Evolutionary conservation across 2,888 invertebrate species (phyloP), one percentile per base, ranked within the genome.

Genomic region (Sipha maydis): DNA sequence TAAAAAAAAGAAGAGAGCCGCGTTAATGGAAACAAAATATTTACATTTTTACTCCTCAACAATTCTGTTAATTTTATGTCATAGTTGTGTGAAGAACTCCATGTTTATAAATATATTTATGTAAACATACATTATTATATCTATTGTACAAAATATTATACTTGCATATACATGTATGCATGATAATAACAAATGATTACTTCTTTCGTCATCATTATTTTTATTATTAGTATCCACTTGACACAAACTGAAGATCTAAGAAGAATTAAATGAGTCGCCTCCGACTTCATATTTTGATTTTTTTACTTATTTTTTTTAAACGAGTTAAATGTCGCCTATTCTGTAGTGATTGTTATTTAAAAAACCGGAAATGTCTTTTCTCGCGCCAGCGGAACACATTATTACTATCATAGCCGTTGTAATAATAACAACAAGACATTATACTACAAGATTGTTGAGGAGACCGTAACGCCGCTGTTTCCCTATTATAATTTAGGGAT

Each of bases 301-400:
- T 73, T 73, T 83, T 75, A 54, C 28, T 61, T 85, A 7, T 8
- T 0, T 69, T 41, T 28, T 82, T 69, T 82, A 41, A 83, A 56
- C 21, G 75, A 83, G 73, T 83, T 77, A 67, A 85, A 78, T 78
- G 77, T 78, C 69, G 28, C 84, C 25, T 76, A 56, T 61, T 76
- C 61, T 76, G 31, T 25, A 41, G 76, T 67, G n/a, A 84, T 84
- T 84, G 76, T 84, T 76, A 76, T 84, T 84, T 38, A 67, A 84
- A 75, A 85, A 85, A 85, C 85, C 85, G 85, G 85, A 85, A 85
- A 85, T 69, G 85, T 85, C 85, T 85, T 85, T 85, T 78, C 85
- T 78, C 85, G 85, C 85, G 48, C 85, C 85, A 69, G 77, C 85
- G 85, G 77, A 85, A 85, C 85, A 78, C 69, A 25, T 85, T 85